These are phyloP conservation scores for Ciconia nigra DNA, from an alignment of 2,797 vertebrate genomes.

Conservation along the genomic window DNA sequence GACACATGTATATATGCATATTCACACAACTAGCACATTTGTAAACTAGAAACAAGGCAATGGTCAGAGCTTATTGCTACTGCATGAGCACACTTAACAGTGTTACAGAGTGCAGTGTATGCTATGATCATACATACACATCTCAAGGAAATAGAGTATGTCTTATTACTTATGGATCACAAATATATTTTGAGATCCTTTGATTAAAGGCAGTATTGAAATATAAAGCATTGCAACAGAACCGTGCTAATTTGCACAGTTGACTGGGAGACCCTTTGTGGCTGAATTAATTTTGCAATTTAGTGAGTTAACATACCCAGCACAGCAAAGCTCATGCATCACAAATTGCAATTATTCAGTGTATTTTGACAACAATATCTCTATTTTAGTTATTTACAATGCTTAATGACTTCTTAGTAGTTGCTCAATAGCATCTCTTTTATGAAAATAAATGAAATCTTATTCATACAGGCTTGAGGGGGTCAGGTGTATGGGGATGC, in stretches of 20 bases:
- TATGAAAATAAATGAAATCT: background rate
- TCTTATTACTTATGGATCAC: background rate
- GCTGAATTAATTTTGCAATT: conserved; percentile 18
- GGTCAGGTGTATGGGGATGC: background rate
- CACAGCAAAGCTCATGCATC: background rate
- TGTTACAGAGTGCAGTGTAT: background rate
- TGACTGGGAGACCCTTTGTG: background rate
- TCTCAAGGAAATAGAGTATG: background rate
- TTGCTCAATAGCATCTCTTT: background rate
- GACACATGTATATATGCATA: background rate
- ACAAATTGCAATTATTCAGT: background rate
- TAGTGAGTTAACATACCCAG: background rate
- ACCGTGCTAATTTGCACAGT: background rate
- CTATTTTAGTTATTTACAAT: conserved; percentile 9
- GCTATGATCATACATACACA: background rate
- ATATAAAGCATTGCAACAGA: background rate
- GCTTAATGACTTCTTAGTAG: background rate
- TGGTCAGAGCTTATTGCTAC: background rate
- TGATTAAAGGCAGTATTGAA: conserved; percentile 4
- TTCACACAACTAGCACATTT: background rate
- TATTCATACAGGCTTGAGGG: background rate
- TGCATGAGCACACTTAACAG: background rate
- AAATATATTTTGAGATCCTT: background rate
- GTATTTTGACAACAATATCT: background rate
- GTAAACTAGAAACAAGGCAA: background rate